A percentile compares a stretch with the other conserved stretches of the same genome.
Evolutionary conservation across 2,113 vertebrate species (phyloP).

Genomic region (Aegithalos caudatus): DNA sequence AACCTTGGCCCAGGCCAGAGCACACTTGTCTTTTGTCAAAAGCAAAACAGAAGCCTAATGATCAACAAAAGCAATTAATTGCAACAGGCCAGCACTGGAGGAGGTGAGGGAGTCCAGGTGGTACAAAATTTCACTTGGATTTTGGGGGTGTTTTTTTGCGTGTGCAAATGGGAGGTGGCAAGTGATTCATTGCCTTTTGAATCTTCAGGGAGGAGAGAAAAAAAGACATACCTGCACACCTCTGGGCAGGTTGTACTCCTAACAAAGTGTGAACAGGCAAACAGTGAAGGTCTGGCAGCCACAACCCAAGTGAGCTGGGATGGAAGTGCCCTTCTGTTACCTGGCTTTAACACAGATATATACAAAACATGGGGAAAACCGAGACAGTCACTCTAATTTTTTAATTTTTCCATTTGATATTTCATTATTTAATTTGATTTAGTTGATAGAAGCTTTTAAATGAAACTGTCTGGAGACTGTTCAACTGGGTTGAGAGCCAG

Average conservation of each 20-base stretch:
- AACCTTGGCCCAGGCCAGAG: accelerated
- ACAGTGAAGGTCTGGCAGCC: not conserved
- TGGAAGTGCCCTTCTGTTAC: not conserved
- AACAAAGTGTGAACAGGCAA: not conserved
- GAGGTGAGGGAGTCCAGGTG: not conserved
- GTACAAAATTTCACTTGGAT: not conserved
- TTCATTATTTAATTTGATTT: not conserved
- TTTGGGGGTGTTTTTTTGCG: not conserved
- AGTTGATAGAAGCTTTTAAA: not conserved
- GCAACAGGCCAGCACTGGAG: not conserved
- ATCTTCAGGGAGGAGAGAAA: not conserved
- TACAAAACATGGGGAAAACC: not conserved
- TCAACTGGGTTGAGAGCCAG: accelerated
- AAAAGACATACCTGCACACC: not conserved
- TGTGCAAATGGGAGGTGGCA: not conserved
- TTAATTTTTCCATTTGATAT: not conserved
- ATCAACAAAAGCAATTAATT: not conserved
- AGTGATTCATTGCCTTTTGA: not conserved
- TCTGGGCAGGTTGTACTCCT: not conserved
- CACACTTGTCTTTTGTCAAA: not conserved
- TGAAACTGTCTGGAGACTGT: not conserved
- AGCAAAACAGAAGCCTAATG: not conserved
- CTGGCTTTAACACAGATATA: not conserved
- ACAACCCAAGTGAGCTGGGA: not conserved
- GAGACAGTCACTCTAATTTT: not conserved